These are phyloP conservation scores for Nothoprocta perdicaria DNA, from an alignment of 2,113 vertebrate species.

Conservation along the genomic window DNA sequence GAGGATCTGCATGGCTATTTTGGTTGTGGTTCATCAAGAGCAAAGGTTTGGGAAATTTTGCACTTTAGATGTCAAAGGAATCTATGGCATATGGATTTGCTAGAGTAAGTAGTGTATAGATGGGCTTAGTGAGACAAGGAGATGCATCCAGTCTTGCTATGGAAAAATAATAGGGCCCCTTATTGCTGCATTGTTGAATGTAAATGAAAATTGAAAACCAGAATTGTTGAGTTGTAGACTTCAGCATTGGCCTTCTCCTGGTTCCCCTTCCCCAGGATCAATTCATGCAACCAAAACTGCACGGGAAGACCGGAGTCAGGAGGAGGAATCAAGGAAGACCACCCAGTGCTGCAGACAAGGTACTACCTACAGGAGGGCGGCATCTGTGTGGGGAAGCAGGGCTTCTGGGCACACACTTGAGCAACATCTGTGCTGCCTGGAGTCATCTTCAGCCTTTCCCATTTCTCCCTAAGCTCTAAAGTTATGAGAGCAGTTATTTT, in stretches of 20 bases:
- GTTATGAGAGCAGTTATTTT: neutral
- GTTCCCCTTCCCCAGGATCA: neutral
- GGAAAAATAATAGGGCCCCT: neutral
- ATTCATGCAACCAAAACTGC: neutral
- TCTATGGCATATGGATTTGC: neutral
- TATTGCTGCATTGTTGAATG: neutral
- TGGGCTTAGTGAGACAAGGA: neutral
- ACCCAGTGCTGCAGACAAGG: neutral
- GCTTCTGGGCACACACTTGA: neutral
- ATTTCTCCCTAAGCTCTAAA: neutral
- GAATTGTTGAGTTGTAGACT: neutral
- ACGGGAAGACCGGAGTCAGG: neutral
- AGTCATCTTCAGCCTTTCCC: neutral
- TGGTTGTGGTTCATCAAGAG: neutral
- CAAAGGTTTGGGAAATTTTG: neutral
- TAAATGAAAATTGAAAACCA: neutral
- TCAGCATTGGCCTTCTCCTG: neutral
- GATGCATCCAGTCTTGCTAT: neutral
- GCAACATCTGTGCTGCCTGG: accelerated
- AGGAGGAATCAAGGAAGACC: neutral
- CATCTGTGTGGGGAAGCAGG: neutral
- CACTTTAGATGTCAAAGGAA: neutral
- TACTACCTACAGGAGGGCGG: neutral
- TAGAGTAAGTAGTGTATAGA: neutral
- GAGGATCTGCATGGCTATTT: neutral